Evolutionary conservation across 1,140 invertebrate genomes (phyloP).

Genomic region (Eueides isabella): DNA sequence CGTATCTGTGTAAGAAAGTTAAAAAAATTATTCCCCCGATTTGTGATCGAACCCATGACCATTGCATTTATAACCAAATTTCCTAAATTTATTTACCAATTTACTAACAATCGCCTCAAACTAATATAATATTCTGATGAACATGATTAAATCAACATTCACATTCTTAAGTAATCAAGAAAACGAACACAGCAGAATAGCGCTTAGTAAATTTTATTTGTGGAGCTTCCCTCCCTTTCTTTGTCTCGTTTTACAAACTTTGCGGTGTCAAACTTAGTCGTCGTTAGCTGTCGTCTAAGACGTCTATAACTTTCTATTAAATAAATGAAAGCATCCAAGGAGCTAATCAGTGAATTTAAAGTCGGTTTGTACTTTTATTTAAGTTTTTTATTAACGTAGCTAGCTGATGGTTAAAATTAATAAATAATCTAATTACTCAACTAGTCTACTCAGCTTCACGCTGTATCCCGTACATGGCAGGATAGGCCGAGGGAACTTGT

Average conservation of each 20-base stretch:
- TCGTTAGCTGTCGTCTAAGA: conserved; percentile 24
- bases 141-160: background rate
- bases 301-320: conserved; percentile 25
- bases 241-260: conserved; percentile 19
- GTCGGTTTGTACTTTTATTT: background rate
- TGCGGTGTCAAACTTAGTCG: conserved; percentile 16
- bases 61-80: no score
- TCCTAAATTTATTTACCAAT: no score
- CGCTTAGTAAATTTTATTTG: conserved; percentile 18
- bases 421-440: no score
- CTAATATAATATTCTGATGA: no score
- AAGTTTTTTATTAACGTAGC: background rate
- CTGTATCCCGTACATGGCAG: no score
- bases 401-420: no score
- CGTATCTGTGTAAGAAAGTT: no score
- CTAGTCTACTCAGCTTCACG: no score
- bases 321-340: conserved; percentile 10
- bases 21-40: no score
- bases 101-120: no score
- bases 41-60: no score
- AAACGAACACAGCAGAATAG: background rate
- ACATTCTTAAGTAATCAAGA: background rate
- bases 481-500: no score
- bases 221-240: conserved; percentile 13
- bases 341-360: conserved; percentile 9